These are phyloP conservation scores for Argyresthia albistria DNA, from an alignment of 2,888 invertebrate species.

Conservation along the genomic window DNA sequence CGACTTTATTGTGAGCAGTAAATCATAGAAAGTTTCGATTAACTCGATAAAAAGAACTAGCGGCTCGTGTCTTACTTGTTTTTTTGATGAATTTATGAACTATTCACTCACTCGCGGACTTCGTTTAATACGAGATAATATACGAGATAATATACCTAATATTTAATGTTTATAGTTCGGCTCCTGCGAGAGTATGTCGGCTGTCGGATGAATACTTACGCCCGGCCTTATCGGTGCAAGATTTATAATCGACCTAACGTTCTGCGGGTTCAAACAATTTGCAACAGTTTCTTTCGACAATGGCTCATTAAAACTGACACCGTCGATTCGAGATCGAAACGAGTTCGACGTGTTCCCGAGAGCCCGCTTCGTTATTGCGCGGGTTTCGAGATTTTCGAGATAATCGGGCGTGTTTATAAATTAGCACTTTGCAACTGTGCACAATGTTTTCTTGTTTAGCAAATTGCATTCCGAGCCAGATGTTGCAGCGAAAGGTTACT, in stretches of 20 bases:
- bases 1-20: conserved; percentile 34
- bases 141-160: too few species aligned
- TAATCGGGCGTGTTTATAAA: too few species aligned
- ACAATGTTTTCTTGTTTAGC: too few species aligned
- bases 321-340: neutral
- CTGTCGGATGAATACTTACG: too few species aligned
- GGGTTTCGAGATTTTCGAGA: too few species aligned
- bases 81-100: neutral
- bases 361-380: neutral
- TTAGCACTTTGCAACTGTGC: too few species aligned
- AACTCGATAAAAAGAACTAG: neutral
- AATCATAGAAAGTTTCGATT: conserved; percentile 21
- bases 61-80: neutral
- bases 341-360: neutral
- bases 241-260: too few species aligned
- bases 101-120: neutral
- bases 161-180: too few species aligned
- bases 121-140: neutral
- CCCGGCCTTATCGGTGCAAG: too few species aligned
- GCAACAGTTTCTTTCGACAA: conserved; percentile 28
- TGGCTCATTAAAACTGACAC: conserved; percentile 31
- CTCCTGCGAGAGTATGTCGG: too few species aligned
- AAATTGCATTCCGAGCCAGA: too few species aligned
- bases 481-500: too few species aligned
- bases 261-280: conserved; percentile 9